Conservation (phyloP, 2,113 vertebrate genomes). For the Gavialis gangeticus region DNA sequence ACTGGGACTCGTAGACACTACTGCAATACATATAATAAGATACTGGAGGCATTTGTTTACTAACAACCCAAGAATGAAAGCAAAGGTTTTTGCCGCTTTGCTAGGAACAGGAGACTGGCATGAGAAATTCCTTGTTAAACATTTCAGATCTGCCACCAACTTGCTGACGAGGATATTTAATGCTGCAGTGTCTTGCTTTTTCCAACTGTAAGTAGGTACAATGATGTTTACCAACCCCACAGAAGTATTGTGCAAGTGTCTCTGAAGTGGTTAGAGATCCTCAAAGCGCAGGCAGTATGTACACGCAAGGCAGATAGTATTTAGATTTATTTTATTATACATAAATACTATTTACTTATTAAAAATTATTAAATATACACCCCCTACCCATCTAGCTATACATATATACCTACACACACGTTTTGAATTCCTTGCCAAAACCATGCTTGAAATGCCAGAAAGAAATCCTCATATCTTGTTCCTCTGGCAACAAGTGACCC, state of each 20-base stretch:
- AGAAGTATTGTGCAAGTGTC: not conserved
- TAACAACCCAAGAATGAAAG: not conserved
- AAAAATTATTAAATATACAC: no score
- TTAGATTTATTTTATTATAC: not conserved
- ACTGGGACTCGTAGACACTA: not conserved
- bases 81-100: not conserved
- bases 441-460: not conserved
- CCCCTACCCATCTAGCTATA: no score
- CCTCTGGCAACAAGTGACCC: slow-evolving; percentile 53
- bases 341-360: no score
- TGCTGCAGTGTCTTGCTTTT: not conserved
- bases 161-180: not conserved
- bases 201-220: not conserved
- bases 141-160: not conserved
- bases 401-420: no score
- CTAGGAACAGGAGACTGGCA: not conserved
- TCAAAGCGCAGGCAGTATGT: not conserved
- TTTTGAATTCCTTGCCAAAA: not conserved
- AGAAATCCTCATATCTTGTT: not conserved
- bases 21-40: not conserved
- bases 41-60: not conserved
- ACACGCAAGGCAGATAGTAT: not conserved
- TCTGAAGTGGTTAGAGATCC: not conserved
- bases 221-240: not conserved
- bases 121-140: not conserved